Evolutionary conservation across 2,888 invertebrate species (phyloP), one percentile per base, ranked within the genome.

Genomic region (Girardia tigrina): DNA sequence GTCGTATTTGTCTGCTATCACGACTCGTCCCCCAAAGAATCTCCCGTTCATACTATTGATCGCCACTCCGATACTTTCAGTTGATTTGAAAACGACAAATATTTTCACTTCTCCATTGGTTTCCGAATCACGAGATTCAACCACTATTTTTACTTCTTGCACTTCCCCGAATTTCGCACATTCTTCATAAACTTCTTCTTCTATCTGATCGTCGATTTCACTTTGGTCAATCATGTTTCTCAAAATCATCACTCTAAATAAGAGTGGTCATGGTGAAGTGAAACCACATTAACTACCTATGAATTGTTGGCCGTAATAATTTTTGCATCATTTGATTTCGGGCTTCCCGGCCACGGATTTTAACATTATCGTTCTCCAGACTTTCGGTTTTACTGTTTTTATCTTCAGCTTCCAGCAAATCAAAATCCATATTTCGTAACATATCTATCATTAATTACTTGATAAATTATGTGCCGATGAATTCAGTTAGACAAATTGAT

Each of bases 1-100:
- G 86, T 98, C 97, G 84, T 98, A 98, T 76, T 92, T 88, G 82
- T 91, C 89, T 70, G 95, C 94, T 83, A 90, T 89, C 42, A 98
- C 94, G 79, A 91, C 88, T 80, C 94, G 88, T 0, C 98, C 97
- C 76, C 91, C 97, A 86, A 98, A 98, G 86, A 90, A 98, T 78
- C 97, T 88, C 2, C 93, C 94, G 85, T 94, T 89, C 70, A 98
- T 86, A 14, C 91, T 90, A 81, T 89, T 89, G 80, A 90, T 88
- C 72, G 92, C 93, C 80, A 88, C 88, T 84, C 89, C 90, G 28
- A 94, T 93, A 85, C 90, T 90, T 79, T 87, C 86, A 81, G 90
- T 88, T 81, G 89, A 88, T 28, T 88, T 88, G 86, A 95, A 97
- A 86, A 94, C 93, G 74, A 97, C 95, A 86, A 95, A 97, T 81